Conservation (phyloP, 2,888 invertebrate species). For the Pristionchus maxplancki region DNA sequence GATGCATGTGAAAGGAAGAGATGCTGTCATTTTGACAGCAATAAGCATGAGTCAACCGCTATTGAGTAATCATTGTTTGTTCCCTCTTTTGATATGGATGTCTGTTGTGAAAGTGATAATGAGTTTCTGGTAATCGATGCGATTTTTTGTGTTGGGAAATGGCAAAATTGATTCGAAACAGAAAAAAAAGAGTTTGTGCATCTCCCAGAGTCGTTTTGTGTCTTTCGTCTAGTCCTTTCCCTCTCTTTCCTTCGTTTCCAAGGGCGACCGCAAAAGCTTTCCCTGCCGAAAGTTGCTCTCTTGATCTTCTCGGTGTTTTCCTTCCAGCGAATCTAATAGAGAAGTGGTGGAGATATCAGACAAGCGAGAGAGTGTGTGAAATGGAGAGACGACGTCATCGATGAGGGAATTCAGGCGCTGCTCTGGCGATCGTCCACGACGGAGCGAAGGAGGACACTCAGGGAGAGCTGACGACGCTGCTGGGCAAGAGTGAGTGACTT, state of each 20-base stretch:
- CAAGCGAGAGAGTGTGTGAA: too few species aligned
- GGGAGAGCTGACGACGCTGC: not conserved
- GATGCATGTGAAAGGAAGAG: not conserved
- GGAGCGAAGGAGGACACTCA: not conserved
- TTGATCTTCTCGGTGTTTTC: not conserved
- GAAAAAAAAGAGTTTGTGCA: too few species aligned
- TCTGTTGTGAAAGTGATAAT: not conserved
- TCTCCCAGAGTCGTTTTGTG: not conserved
- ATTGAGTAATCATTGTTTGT: not conserved
- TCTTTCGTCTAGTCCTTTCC: not conserved
- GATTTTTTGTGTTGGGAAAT: too few species aligned
- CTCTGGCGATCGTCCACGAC: constrained; percentile 25
- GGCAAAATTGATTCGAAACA: too few species aligned
- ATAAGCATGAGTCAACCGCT: not conserved
- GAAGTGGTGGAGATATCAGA: too few species aligned
- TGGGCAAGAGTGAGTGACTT: not conserved
- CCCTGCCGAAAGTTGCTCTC: not conserved
- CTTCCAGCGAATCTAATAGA: not conserved
- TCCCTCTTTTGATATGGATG: not conserved
- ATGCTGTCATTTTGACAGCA: not conserved
- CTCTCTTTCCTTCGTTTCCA: not conserved
- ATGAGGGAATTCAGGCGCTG: not conserved
- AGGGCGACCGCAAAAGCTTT: not conserved
- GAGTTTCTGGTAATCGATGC: not conserved
- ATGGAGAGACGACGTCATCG: too few species aligned